Evolutionary conservation across 2,797 vertebrate genomes (phyloP).

Genomic region (Urophycis tenuis): DNA sequence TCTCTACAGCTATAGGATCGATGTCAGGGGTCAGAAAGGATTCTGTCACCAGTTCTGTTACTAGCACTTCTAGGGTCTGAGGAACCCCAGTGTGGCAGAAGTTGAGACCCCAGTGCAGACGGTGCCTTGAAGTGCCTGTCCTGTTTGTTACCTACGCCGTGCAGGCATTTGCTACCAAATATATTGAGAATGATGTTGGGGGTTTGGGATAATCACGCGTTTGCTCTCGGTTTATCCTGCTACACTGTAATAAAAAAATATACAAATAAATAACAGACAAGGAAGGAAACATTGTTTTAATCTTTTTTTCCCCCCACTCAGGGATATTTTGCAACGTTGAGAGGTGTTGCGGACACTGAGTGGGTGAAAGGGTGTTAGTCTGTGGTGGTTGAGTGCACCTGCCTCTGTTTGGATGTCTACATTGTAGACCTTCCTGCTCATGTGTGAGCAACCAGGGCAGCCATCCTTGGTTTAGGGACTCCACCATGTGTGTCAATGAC

Average conservation of each 20-base stretch:
- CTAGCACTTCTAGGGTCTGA: not conserved
- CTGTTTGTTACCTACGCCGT: constrained; percentile 21
- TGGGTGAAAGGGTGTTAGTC: not conserved
- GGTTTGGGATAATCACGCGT: not conserved
- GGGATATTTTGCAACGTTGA: not conserved
- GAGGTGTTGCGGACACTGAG: not conserved
- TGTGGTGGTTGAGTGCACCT: not conserved
- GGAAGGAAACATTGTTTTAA: not conserved
- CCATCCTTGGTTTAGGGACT: not conserved
- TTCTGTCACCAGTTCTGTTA: not conserved
- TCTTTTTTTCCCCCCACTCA: not conserved
- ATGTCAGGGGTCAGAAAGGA: not conserved
- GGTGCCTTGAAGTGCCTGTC: constrained; percentile 54
- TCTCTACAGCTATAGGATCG: not conserved
- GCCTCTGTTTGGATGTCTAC: too few relatives aligned
- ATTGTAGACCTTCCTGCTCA: not conserved
- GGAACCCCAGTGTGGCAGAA: constrained; percentile 1
- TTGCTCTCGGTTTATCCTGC: not conserved
- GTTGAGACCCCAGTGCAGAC: constrained; percentile 20
- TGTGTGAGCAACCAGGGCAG: not conserved
- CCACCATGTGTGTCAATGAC: not conserved
- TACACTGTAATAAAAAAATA: not conserved
- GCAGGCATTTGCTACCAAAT: constrained; percentile 1
- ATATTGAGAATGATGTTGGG: not conserved
- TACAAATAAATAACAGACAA: too few relatives aligned